These are phyloP conservation scores for Chrysolina oricalcia DNA, from an alignment of 2,888 invertebrate genomes.

Conservation along the genomic window DNA sequence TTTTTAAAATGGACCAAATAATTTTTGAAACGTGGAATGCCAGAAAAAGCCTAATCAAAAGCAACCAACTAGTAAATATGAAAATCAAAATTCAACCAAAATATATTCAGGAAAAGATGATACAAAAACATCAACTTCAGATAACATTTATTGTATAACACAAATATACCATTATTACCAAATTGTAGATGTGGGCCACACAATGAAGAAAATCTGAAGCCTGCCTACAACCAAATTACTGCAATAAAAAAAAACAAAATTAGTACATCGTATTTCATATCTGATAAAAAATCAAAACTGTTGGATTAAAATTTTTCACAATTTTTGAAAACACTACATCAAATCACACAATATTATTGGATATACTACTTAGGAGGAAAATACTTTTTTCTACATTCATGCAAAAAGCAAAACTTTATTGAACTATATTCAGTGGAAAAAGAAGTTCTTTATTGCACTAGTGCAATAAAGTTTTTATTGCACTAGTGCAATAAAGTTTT, in stretches of 20 bases:
- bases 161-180: slow-evolving; percentile 38
- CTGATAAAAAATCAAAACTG: not conserved
- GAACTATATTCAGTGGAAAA: too few species aligned
- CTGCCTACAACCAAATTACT: slow-evolving; percentile 49
- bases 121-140: slow-evolving; percentile 40
- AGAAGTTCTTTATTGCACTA: too few species aligned
- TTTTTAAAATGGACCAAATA: not conserved
- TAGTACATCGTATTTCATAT: not conserved
- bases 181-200: slow-evolving; percentile 54
- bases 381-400: too few species aligned
- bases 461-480: too few species aligned
- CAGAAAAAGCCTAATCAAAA: not conserved
- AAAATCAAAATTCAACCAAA: not conserved
- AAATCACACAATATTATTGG: too few species aligned
- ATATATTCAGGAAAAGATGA: slow-evolving; percentile 13
- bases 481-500: too few species aligned
- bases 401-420: too few species aligned
- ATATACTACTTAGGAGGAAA: too few species aligned
- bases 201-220: slow-evolving; percentile 48
- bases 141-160: slow-evolving; percentile 46
- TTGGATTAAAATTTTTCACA: slow-evolving; percentile 4
- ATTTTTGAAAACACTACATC: not conserved
- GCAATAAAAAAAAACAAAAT: slow-evolving; percentile 48
- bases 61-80: not conserved
- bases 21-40: not conserved